Conservation (phyloP, 2,888 invertebrate genomes). For the Arrhopalites spinosus region DNA sequence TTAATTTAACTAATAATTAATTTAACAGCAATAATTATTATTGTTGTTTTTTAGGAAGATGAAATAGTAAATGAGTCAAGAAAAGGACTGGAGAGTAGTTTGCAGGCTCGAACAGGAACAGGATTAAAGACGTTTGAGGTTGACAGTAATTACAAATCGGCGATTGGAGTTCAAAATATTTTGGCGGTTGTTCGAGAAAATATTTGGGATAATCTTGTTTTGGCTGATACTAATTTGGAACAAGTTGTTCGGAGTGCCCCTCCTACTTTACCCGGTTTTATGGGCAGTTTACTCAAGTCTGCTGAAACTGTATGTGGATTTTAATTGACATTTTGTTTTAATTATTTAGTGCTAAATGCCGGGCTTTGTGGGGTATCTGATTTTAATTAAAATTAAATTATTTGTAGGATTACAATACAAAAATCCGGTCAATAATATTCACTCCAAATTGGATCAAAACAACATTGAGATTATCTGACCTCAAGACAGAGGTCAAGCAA, state of each 20-base stretch:
- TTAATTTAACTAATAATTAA: neutral
- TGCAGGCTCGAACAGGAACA: neutral
- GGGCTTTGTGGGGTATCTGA: no score
- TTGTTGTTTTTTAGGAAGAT: neutral
- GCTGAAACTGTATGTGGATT: constrained; percentile 13
- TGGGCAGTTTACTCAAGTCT: neutral
- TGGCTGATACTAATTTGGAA: neutral
- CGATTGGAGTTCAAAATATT: neutral
- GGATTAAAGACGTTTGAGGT: neutral
- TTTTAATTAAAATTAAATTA: no score
- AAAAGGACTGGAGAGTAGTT: neutral
- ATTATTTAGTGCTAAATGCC: no score
- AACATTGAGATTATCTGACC: neutral
- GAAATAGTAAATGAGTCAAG: neutral
- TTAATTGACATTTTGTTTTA: neutral
- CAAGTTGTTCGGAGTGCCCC: neutral
- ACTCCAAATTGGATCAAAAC: constrained; percentile 20
- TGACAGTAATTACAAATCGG: constrained; percentile 1
- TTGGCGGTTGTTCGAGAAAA: constrained; percentile 9
- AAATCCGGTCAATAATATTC: constrained; percentile 28
- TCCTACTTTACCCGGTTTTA: neutral
- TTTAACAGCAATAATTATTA: neutral
- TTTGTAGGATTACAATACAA: constrained; percentile 34
- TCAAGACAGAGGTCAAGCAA: constrained; percentile 29
- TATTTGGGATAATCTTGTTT: constrained; percentile 12